Evolutionary conservation across 2,888 invertebrate species (phyloP), one percentile per base, ranked within the genome.

Genomic region (Sarcophaga caerulescens): DNA sequence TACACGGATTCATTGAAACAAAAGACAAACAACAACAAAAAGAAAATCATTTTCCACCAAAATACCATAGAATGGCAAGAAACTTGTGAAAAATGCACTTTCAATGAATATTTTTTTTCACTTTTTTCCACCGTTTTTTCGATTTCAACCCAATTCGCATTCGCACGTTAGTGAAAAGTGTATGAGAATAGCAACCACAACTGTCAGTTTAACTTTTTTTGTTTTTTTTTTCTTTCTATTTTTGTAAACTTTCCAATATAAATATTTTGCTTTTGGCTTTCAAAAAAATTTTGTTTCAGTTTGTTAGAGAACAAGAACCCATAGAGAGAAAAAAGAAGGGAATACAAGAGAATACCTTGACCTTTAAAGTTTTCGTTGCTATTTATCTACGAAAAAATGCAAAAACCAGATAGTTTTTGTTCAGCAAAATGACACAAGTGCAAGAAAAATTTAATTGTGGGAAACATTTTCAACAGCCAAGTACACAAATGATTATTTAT

Each of bases 301-400:
- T 73, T 19, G 21, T 47, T 60, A 19, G 8, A 52, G 14, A 52
- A 25, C 11, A 69, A 25, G 0, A 47, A 35, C 35, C 0, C 35
- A 35, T 1, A 35, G 8, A 6, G 35, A 35, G 8, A 10, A 4
- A 1, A 47, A 47, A 52, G 17, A 12, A 52, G 17, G 17, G 17
- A 52, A 52, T 52, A 17, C 10, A 17, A 44, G 4, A 75, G 66
- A 75, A 62, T n/a, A 69, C 75, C 81, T 81, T 70, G 81, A 81
- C 81, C 81, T 81, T 71, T 70, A 60, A 81, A 76, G 62, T 69
- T 81, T 81, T 76, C 1, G 60, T 62, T 21, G 52, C 8, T 35
- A 66, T 14, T 59, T 73, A n/a, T 75, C 14, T 75, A 0, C 8
- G 3, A 63, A 63, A 73, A 63, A 57, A 52, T 35, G 21, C 35